Percentiles rank a stretch among this genome's conserved stretches.
Evolutionary conservation across 2,797 vertebrate genomes (phyloP).

Genomic region (Typhlichthys eigenmanni): DNA sequence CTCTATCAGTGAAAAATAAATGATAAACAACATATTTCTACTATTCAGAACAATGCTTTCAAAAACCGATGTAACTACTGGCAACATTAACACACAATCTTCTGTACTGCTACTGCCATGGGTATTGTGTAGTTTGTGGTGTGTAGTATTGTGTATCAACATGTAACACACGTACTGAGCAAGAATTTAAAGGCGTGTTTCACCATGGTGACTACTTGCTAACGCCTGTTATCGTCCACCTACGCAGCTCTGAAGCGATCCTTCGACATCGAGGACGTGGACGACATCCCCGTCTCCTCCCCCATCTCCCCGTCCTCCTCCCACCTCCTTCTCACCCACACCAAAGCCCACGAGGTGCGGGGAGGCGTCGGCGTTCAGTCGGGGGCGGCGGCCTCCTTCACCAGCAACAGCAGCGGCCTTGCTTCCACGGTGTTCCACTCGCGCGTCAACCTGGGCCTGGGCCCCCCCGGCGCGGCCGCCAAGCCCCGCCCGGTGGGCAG

Average conservation of each 20-base stretch:
- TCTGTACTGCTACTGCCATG: no score
- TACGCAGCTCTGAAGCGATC: conserved; percentile 85
- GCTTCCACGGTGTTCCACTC: conserved; percentile 59
- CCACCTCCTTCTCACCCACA: conserved; percentile 58
- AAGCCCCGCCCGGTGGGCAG: conserved; percentile 65
- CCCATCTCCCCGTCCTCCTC: conserved; percentile 65
- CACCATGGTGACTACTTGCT: background rate
- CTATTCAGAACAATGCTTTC: no score
- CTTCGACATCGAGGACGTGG: conserved; percentile 84
- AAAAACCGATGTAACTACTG: no score
- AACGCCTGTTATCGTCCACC: background rate
- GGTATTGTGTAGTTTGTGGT: background rate
- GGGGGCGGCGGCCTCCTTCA: conserved; percentile 39
- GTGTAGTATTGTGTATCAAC: background rate
- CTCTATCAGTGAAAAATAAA: background rate
- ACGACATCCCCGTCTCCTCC: conserved; percentile 69
- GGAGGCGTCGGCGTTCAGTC: conserved; percentile 19
- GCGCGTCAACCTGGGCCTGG: conserved; percentile 32
- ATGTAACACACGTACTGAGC: background rate
- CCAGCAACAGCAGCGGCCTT: conserved; percentile 38
- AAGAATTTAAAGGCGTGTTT: background rate
- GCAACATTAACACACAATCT: no score
- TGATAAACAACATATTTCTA: no score
- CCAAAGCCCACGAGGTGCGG: conserved; percentile 57
- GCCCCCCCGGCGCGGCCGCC: conserved; percentile 62